Conservation (phyloP, 37 sponge, comb jelly and placozoan genomes). For the Spongilla lacustris region DNA sequence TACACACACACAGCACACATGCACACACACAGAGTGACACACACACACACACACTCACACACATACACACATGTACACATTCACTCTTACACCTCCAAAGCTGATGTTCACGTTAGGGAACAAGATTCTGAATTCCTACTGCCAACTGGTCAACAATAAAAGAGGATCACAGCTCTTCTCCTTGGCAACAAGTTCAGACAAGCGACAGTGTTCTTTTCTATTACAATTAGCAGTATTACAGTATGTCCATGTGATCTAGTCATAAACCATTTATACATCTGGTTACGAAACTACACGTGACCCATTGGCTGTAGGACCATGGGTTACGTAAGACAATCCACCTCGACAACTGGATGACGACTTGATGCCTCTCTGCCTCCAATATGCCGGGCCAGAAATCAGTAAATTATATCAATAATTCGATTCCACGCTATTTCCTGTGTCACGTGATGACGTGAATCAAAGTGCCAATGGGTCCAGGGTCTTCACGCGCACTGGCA, state of each 20-base stretch:
- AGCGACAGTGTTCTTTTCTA: background rate
- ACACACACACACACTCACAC: background rate
- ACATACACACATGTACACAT: background rate
- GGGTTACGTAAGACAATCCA: slow-evolving; percentile 28
- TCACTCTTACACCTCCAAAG: slow-evolving; percentile 32
- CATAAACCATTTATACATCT: too few relatives aligned
- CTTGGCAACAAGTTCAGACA: background rate
- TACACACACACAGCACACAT: too few relatives aligned
- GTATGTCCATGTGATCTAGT: too few relatives aligned
- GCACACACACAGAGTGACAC: background rate
- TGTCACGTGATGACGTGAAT: background rate
- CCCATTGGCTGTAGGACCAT: slow-evolving; percentile 35
- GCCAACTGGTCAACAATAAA: slow-evolving; percentile 4
- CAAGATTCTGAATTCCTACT: slow-evolving; percentile 51
- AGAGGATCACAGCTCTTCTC: background rate
- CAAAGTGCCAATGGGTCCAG: too few relatives aligned
- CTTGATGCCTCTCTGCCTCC: slow-evolving; percentile 38
- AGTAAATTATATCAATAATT: too few relatives aligned
- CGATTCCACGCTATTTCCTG: too few relatives aligned
- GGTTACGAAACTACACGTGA: background rate
- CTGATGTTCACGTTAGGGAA: slow-evolving; percentile 68
- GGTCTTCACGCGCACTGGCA: too few relatives aligned
- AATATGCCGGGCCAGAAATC: slow-evolving; percentile 68
- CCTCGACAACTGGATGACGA: background rate
- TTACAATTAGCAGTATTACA: background rate